These are phyloP conservation scores for Clarias gariepinus DNA, from an alignment of 2,113 vertebrate species.

Conservation along the genomic window DNA sequence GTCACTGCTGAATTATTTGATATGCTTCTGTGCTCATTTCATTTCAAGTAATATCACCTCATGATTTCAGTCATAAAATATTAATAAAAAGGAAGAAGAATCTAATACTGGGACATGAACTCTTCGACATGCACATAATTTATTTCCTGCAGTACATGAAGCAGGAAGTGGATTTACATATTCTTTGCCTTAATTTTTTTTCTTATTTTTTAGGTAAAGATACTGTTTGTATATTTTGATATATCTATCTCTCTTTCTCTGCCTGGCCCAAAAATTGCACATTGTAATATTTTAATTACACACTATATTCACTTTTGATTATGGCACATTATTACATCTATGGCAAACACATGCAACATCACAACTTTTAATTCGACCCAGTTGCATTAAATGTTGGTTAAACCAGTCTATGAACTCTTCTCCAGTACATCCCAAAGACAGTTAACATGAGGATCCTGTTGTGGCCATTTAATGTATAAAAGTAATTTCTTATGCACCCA, in stretches of 20 bases:
- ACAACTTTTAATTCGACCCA: no score
- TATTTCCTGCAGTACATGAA: neutral
- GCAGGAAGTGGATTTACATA: neutral
- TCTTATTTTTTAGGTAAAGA: neutral
- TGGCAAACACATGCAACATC: no score
- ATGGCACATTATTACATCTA: no score
- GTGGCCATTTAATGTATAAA: no score
- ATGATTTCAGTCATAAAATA: slow-evolving; percentile 18
- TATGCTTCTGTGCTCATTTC: neutral
- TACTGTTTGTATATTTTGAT: neutral
- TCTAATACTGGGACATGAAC: neutral
- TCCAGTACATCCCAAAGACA: no score
- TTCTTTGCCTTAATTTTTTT: neutral
- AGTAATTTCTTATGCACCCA: no score
- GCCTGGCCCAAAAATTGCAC: no score
- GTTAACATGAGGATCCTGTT: no score
- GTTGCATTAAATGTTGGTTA: no score
- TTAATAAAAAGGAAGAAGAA: slow-evolving; percentile 18
- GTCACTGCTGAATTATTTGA: neutral
- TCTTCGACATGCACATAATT: neutral
- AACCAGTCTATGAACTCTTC: no score
- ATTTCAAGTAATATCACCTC: neutral
- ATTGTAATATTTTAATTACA: neutral
- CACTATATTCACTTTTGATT: no score
- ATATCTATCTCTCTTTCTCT: no score